phyloP scores from a whole-genome alignment of 2,113 vertebrate species.

The Pelusios castaneus region DNA sequence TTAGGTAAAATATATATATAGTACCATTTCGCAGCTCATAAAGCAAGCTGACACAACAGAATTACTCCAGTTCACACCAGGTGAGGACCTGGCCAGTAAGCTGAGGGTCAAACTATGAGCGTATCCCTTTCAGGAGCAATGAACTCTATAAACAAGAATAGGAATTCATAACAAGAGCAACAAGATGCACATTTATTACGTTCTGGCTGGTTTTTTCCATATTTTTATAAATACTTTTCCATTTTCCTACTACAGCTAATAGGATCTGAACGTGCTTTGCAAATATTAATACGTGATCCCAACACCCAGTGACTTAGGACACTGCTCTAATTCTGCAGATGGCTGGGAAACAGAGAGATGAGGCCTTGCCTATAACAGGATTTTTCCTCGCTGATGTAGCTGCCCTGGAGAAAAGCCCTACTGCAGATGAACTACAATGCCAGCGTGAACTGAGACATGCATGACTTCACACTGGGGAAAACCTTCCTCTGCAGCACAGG shows the following conservation, averaged over 20 bases:
- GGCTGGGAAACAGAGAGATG: not conserved
- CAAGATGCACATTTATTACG: no score
- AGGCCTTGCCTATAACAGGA: no score
- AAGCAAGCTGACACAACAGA: no score
- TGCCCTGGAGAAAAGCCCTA: not conserved
- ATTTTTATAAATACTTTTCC: not conserved
- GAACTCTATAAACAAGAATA: no score
- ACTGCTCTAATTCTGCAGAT: not conserved
- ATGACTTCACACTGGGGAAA: not conserved
- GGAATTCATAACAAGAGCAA: no score
- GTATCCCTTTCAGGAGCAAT: no score
- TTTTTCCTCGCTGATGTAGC: not conserved
- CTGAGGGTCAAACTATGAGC: no score
- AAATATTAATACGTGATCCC: not conserved
- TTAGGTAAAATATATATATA: not conserved
- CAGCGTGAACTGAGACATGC: not conserved
- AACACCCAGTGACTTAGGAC: not conserved
- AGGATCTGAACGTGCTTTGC: not conserved
- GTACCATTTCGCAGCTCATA: no score
- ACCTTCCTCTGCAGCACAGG: no score
- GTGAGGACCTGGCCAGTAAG: no score
- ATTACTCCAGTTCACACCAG: no score
- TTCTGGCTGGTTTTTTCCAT: not conserved
- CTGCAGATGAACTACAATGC: not conserved
- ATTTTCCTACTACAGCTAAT: not conserved